Base-by-base conservation (phyloP, 1,140 invertebrate genomes). In the Plutomurus gul region DNA sequence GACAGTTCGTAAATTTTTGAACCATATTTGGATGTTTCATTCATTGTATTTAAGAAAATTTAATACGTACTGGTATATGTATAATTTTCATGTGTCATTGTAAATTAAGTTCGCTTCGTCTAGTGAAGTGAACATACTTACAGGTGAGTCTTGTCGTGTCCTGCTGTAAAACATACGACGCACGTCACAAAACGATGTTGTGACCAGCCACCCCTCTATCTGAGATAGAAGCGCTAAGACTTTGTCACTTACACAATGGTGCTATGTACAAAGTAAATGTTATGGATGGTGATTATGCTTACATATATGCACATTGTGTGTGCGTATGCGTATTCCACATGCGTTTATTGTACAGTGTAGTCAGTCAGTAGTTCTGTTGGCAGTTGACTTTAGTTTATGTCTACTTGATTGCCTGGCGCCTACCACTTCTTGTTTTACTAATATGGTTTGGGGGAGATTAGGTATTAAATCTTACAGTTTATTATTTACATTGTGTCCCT, bases 371-470 rank as follows among this genome's bases (percentile, higher is more conserved):
- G 56, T 65, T 16, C 47, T 51, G 27, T 65, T 65, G 56, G 30
- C 56, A 73, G 37, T 20, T 40, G n/a, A 73, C 18, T 73, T n/a
- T 73, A 73, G 39, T 40, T 73, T 73, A 73, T 46, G 70, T 18
- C 70, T 73, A 43, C 70, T 73, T 73, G 70, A 73, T 73, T 73
- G 43, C 70, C 70, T 73, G 70, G 37, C 70, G 20, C 70, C 40
- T 46, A n/a, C 33, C 33, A 65, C 36, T 65, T 65, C 56, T 65
- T 16, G 16, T 16, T n/a, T n/a, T 25, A 65, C 70, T 73, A 73
- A 73, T 73, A 73, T 73, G 70, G 70, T 33, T n/a, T n/a, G 56
- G 16, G 27, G 56, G 36, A 33, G 27, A 65, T 30, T 7, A 65
- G 25, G 18, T 65, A 65, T 65, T 65, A 65, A 65, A 65, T 65